A percentile compares a stretch with the other conserved stretches of the same genome.
phyloP scores from a whole-genome alignment of 2,888 invertebrate species.

The Lasioglossum lativentre region DNA sequence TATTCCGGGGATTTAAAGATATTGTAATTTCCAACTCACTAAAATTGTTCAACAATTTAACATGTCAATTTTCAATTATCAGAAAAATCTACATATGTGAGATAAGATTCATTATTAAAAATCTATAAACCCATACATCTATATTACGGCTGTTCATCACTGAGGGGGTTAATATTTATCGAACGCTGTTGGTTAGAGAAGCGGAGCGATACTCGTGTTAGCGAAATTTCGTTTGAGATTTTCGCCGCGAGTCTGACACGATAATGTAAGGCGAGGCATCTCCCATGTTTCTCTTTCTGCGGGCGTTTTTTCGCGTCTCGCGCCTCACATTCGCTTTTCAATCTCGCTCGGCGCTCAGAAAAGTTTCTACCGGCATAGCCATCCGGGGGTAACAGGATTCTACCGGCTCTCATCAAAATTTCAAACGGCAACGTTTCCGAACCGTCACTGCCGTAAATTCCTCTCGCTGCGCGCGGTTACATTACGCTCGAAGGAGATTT shows the following conservation, averaged over 20 bases:
- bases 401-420: conserved; percentile 42
- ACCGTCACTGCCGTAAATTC: conserved; percentile 40
- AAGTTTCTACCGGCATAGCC: conserved; percentile 3
- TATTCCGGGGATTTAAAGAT: neutral
- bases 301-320: neutral
- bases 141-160: neutral
- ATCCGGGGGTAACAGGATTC: conserved; percentile 10
- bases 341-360: conserved; percentile 26
- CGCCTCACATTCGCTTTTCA: conserved; percentile 4
- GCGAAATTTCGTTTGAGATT: neutral
- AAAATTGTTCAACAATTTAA: neutral
- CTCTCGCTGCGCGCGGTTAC: conserved; percentile 23
- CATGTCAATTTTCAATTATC: no score
- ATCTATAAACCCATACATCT: neutral
- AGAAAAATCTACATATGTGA: no score
- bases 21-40: neutral
- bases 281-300: neutral
- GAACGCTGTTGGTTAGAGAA: neutral
- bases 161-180: neutral
- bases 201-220: neutral
- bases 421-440: conserved; percentile 40
- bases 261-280: neutral
- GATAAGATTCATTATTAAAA: neutral
- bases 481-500: conserved; percentile 40
- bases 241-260: neutral